Conservation (phyloP, 2,797 vertebrate genomes). For the Xiphorhynchus erythropygius region DNA sequence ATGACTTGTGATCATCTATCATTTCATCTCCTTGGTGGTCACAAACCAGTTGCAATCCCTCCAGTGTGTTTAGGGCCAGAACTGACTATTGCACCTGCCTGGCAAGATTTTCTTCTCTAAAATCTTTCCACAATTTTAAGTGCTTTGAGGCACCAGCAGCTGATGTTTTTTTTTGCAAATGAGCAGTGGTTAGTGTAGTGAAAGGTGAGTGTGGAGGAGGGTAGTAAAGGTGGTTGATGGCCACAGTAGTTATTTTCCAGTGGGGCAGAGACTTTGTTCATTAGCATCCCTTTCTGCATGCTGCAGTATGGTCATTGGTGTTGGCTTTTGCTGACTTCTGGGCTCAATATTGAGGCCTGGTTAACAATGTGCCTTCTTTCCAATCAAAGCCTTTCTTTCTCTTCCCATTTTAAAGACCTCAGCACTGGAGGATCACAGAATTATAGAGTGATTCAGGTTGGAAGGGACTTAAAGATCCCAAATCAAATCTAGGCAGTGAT, state of each 20-base stretch:
- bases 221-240: background rate
- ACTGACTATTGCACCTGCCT: background rate
- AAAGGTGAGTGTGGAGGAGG: background rate
- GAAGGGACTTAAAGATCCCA: background rate
- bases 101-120: background rate
- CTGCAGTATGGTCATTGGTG: background rate
- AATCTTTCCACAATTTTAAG: background rate
- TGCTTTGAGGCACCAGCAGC: background rate
- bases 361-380: background rate
- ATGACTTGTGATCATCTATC: background rate
- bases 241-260: background rate
- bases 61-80: background rate
- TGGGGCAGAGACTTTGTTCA: background rate
- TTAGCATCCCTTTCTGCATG: background rate
- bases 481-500: background rate
- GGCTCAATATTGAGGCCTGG: accelerated
- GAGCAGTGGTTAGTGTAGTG: accelerated
- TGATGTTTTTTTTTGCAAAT: background rate
- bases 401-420: background rate
- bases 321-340: background rate
- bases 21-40: background rate
- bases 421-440: background rate
- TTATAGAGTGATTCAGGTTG: background rate
- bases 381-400: background rate
- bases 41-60: background rate